Percentiles rank a stretch among this genome's conserved stretches.
These are phyloP conservation scores for Rapana venosa DNA, from an alignment of 2,888 invertebrate genomes.

Conservation along the genomic window DNA sequence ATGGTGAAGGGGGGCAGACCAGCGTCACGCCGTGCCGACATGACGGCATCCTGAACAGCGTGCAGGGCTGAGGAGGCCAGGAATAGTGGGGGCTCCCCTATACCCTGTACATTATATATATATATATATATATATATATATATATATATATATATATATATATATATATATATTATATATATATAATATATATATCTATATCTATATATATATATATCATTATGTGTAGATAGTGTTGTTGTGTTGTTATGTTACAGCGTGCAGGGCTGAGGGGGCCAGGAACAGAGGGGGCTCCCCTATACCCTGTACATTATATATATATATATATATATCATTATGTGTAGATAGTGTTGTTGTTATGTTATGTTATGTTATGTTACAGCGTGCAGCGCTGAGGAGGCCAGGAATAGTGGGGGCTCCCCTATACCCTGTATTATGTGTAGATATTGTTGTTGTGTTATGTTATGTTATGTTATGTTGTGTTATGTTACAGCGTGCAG, in stretches of 20 bases:
- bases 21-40: slow-evolving; percentile 86
- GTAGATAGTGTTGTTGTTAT: no score
- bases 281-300: no score
- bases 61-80: slow-evolving; percentile 92
- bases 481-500: no score
- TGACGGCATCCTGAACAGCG: slow-evolving; percentile 90
- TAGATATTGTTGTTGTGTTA: no score
- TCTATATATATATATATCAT: no score
- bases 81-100: slow-evolving; percentile 96
- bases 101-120: slow-evolving; percentile 83
- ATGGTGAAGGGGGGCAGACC: slow-evolving; percentile 82
- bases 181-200: no score
- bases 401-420: slow-evolving; percentile 95
- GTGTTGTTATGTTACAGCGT: no score
- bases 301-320: no score
- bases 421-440: slow-evolving; percentile 88
- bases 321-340: no score
- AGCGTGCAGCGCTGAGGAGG: slow-evolving; percentile 92
- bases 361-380: no score
- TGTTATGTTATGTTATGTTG: no score
- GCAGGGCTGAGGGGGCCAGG: no score
- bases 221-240: not conserved
- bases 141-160: not conserved
- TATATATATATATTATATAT: not conserved
- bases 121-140: not conserved